These are phyloP conservation scores for Zaprionus bogoriensis DNA, from an alignment of 2,888 invertebrate species.

Conservation along the genomic window DNA sequence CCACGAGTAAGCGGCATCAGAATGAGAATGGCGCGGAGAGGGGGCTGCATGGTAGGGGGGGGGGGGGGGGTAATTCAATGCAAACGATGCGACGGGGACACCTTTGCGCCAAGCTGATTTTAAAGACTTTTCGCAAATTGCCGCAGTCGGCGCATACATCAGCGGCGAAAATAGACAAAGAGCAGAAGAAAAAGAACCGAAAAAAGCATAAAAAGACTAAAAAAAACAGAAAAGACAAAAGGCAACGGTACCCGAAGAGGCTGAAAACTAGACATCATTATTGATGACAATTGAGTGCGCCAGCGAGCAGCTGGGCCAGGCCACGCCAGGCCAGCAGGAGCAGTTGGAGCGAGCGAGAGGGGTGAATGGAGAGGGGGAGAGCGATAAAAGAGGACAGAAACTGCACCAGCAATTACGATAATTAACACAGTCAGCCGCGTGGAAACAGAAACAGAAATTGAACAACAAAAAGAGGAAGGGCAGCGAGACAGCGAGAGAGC, in stretches of 20 bases:
- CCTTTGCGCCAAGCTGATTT: conserved; percentile 63
- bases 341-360: conserved; percentile 9
- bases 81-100: conserved; percentile 50
- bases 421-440: conserved; percentile 81
- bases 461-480: conserved; percentile 20
- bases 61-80: conserved; percentile 26
- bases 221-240: conserved; percentile 12
- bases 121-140: conserved; percentile 77
- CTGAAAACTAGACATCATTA: conserved; percentile 81
- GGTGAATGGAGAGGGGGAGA: conserved; percentile 10
- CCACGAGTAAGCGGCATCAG: conserved; percentile 4
- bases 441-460: conserved; percentile 13
- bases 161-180: conserved; percentile 77
- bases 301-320: conserved; percentile 67
- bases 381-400: conserved; percentile 47
- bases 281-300: conserved; percentile 83
- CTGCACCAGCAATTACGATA: conserved; percentile 78
- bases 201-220: conserved; percentile 2
- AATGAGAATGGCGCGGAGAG: conserved; percentile 30
- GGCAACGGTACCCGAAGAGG: conserved; percentile 54
- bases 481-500: conserved; percentile 13
- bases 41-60: neutral
- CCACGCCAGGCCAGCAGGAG: conserved; percentile 11
- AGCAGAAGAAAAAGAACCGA: neutral
- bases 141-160: conserved; percentile 80